Evolutionary conservation across 2,797 vertebrate genomes (phyloP), one percentile per base, ranked within the genome.

Genomic region (Melanotaenia boesemani): DNA sequence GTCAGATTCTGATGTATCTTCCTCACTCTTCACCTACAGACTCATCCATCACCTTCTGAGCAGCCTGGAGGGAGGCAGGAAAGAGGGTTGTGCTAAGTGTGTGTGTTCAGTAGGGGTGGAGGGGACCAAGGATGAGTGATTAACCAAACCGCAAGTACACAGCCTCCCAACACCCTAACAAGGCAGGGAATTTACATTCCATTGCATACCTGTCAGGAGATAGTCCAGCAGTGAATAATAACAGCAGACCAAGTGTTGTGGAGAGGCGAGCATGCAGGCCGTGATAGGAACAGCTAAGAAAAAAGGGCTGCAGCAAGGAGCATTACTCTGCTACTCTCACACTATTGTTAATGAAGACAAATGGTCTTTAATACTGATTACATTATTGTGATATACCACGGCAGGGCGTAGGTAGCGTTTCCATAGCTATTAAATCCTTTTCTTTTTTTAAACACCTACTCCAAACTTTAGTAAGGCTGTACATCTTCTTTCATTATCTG

Each of bases 161-260:
- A 92, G 79, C 84, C 86, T 78, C 79, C 74, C 76, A 88, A 84
- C 86, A 85, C 75, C 79, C 86, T 91, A 92, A 93, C 90, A 93
- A 93, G 90, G 86, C 82, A 84, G 76, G 72, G 74, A 76, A 93
- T 92, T 94, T 93, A 89, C 88, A 93, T 93, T 88, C 88, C 82
- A 90, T 75, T 83, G 90, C 88, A 85, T 87, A 92, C 78, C 86
- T 93, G 93, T 93, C 92, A 89, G 70, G 84, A 84, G 85, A 85
- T 83, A 88, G 89, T 57, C 83, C 86, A 70, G 65, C 70, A 60
- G 84, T 90, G 91, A 93, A 88, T 90, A 92, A 93, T 91, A 90
- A 91, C 79, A 56, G 10, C 63, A 58, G 80, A 70, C 46, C 71
- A 50, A 84, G 76, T 72, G 79, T 63, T 83, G 79, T 72, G 72